phyloP scores from a whole-genome alignment of 2,113 vertebrate genomes.

The Colinus virginianus region DNA sequence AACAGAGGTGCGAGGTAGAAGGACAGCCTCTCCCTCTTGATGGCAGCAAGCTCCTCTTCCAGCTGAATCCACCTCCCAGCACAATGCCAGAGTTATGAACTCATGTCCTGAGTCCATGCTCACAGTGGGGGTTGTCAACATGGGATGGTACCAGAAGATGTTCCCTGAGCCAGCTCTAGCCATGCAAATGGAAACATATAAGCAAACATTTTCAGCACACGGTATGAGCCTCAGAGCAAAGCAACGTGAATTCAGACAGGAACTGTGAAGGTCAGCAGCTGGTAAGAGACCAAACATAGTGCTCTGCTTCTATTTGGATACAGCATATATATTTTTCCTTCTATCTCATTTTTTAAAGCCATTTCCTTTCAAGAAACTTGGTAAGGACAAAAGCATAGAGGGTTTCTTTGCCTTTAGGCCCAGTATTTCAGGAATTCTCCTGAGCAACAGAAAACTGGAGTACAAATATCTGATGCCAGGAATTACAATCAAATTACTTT shows the following conservation, averaged over 20 bases:
- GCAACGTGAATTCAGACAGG: rapidly evolving
- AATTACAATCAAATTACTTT: background rate
- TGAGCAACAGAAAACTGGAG: background rate
- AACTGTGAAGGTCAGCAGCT: background rate
- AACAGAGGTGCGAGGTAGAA: background rate
- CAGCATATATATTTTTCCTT: background rate
- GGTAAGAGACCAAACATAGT: rapidly evolving
- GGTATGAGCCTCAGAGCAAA: rapidly evolving
- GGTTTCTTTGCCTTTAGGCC: background rate
- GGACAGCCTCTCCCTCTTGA: background rate
- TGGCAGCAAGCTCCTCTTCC: background rate
- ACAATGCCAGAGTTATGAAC: background rate
- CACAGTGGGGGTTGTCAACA: background rate
- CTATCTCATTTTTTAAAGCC: background rate
- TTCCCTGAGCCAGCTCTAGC: rapidly evolving
- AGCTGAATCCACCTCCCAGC: background rate
- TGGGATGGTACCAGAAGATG: background rate
- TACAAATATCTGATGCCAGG: background rate
- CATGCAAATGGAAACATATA: background rate
- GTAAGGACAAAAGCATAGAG: background rate
- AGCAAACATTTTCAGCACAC: background rate
- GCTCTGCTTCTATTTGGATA: background rate
- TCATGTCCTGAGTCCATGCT: background rate
- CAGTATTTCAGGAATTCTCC: background rate
- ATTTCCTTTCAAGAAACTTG: background rate